Percentiles rank a stretch among this genome's conserved stretches.
These are phyloP conservation scores for Schrankia costaestrigalis DNA, from an alignment of 2,888 invertebrate species.

Conservation along the genomic window DNA sequence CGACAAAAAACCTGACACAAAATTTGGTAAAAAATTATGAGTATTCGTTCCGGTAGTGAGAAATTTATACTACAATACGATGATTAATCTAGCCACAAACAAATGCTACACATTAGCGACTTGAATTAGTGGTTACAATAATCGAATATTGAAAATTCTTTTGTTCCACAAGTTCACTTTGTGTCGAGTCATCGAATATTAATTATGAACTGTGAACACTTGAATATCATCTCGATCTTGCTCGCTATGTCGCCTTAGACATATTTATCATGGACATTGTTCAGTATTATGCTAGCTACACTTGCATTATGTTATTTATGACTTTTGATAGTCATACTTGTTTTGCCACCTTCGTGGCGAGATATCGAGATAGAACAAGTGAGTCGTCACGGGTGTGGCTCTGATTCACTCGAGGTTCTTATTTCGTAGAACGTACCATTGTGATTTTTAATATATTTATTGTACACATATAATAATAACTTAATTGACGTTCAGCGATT, in stretches of 20 bases:
- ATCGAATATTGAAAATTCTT: conserved; percentile 31
- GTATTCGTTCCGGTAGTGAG: too few relatives aligned
- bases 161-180: conserved; percentile 41
- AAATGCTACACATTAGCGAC: too few relatives aligned
- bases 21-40: too few relatives aligned
- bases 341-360: conserved; percentile 59
- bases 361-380: conserved; percentile 65
- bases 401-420: conserved; percentile 59
- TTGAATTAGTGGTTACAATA: conserved; percentile 48
- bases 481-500: conserved; percentile 70
- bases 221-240: conserved; percentile 38
- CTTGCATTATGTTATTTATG: conserved; percentile 52
- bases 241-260: conserved; percentile 41
- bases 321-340: conserved; percentile 60
- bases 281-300: conserved; percentile 51
- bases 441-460: conserved; percentile 59
- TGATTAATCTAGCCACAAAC: too few relatives aligned
- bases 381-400: conserved; percentile 67
- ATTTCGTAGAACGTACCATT: conserved; percentile 61
- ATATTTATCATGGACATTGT: conserved; percentile 59
- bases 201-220: conserved; percentile 61
- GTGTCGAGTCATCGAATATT: conserved; percentile 70
- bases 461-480: conserved; percentile 61
- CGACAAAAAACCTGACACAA: too few relatives aligned
- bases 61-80: too few relatives aligned